Conservation (phyloP, 2,113 vertebrate genomes). For the Pantherophis guttatus region DNA sequence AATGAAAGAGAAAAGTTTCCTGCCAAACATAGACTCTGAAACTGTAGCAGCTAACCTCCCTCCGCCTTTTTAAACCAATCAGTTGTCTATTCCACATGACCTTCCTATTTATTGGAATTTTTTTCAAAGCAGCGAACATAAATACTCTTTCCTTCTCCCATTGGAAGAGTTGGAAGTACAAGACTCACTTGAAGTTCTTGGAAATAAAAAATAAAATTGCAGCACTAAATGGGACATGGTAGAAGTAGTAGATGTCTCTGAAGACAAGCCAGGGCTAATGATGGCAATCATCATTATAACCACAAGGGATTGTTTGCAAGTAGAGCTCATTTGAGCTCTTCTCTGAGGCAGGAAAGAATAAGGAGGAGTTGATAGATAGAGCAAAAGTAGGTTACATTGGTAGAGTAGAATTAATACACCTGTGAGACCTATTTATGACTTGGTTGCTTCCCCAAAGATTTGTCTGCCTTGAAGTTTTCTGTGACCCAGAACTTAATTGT, state of each 20-base stretch:
- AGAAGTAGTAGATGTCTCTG: background rate
- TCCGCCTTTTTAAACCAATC: background rate
- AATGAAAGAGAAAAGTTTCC: background rate
- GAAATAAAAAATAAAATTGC: background rate
- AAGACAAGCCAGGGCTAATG: background rate
- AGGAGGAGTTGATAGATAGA: background rate
- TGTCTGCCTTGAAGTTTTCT: background rate
- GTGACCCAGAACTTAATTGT: background rate
- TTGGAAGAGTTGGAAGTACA: background rate
- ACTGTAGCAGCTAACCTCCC: background rate
- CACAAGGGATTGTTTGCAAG: background rate
- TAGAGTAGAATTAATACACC: background rate
- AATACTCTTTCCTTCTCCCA: background rate
- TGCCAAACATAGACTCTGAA: background rate
- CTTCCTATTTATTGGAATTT: background rate
- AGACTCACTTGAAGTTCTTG: background rate
- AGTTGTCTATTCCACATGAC: background rate
- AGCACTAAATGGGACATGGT: background rate
- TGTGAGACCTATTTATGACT: rapidly evolving
- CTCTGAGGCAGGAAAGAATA: rapidly evolving
- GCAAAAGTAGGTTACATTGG: background rate
- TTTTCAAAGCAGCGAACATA: background rate
- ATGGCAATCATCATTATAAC: background rate
- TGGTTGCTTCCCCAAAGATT: background rate
- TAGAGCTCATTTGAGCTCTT: background rate